A percentile compares a stretch with the other conserved stretches of the same genome.
Conservation (phyloP, 2,797 vertebrate species). For the Poecilia wingei region DNA sequence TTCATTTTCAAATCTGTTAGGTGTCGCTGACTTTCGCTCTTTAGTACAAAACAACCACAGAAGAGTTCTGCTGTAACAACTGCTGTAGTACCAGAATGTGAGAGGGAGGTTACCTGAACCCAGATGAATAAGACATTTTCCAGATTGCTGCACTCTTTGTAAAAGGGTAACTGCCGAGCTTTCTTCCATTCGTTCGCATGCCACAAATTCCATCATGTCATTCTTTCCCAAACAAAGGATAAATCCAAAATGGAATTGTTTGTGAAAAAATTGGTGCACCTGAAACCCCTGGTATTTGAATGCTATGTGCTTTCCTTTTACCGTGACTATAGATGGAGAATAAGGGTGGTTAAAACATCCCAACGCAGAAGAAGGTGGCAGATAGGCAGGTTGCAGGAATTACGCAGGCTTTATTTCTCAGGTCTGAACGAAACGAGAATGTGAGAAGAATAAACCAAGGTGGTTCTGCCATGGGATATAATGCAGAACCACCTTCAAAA, state of each 20-base stretch:
- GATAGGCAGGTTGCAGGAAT: background rate
- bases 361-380: background rate
- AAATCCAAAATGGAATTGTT: background rate
- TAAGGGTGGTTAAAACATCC: background rate
- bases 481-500: background rate
- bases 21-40: background rate
- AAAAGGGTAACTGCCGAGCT: slow-evolving; percentile 68
- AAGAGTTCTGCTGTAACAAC: background rate
- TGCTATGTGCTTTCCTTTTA: background rate
- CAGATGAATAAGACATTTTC: slow-evolving; percentile 76
- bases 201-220: background rate
- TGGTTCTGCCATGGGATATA: background rate
- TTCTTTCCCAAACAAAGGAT: background rate
- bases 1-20: background rate
- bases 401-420: background rate
- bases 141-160: slow-evolving; percentile 71
- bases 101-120: slow-evolving; percentile 47
- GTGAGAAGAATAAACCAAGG: background rate
- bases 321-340: background rate
- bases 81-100: background rate
- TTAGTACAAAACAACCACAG: background rate
- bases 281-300: background rate
- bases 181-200: background rate
- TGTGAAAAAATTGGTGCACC: background rate
- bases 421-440: background rate